Conservation (phyloP, 2,113 vertebrate genomes). For the Cinclus cinclus region DNA sequence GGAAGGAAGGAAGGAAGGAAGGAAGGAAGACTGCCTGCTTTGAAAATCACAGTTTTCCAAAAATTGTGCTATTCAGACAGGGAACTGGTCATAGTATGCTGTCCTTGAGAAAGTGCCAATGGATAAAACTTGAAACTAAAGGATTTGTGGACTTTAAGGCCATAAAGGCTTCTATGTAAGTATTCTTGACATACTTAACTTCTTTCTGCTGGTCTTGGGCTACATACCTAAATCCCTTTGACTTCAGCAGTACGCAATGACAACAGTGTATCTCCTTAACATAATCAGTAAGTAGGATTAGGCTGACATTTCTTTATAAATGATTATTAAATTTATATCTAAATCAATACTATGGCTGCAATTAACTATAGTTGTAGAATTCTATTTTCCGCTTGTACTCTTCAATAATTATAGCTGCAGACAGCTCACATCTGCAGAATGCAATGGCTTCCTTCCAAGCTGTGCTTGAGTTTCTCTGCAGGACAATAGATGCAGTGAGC, state of each 20-base stretch:
- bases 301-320: not conserved
- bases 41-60: not conserved
- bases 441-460: not conserved
- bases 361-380: not conserved
- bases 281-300: not conserved
- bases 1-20: too few species aligned
- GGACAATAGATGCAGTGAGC: not conserved
- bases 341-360: not conserved
- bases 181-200: not conserved
- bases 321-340: not conserved
- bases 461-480: not conserved
- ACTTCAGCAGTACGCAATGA: not conserved
- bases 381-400: not conserved
- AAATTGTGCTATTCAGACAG: not conserved
- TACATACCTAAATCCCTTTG: not conserved
- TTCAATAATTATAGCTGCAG: not conserved
- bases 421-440: not conserved
- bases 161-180: not conserved
- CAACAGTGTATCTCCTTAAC: not conserved
- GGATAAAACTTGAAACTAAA: not conserved
- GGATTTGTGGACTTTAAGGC: not conserved
- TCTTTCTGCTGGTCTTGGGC: not conserved
- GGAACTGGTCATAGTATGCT: not conserved
- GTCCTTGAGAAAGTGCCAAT: not conserved
- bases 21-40: not conserved